A percentile compares a stretch with the other conserved stretches of the same genome.
phyloP scores from a whole-genome alignment of 2,888 invertebrate genomes.

The Perizoma flavofasciatum region DNA sequence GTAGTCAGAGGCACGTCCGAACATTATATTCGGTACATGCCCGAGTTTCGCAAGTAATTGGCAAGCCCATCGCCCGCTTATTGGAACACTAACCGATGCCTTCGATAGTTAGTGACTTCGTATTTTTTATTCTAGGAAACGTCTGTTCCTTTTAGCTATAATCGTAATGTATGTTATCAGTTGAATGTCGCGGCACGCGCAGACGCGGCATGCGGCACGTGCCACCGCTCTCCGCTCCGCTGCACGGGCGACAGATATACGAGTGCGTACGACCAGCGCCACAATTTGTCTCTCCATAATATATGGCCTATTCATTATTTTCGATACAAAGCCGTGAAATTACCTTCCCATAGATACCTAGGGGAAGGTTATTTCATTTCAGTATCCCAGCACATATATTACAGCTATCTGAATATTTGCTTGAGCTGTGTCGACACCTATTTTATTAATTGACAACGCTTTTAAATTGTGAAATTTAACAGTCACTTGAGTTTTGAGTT shows the following conservation, averaged over 20 bases:
- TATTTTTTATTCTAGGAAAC: too few species aligned
- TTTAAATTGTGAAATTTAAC: neutral
- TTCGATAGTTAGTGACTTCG: too few species aligned
- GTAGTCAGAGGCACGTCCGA: too few species aligned
- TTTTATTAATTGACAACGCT: slow-evolving; percentile 9
- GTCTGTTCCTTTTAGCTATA: too few species aligned
- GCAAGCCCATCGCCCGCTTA: too few species aligned
- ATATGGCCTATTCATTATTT: slow-evolving; percentile 31
- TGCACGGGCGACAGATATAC: slow-evolving; percentile 5
- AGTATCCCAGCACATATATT: slow-evolving; percentile 10
- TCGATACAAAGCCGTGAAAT: slow-evolving; percentile 23
- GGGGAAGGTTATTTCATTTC: too few species aligned
- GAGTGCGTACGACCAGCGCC: slow-evolving; percentile 6
- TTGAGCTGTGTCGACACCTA: slow-evolving; percentile 17
- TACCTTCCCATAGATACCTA: slow-evolving; percentile 14
- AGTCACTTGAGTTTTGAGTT: too few species aligned
- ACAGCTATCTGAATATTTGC: slow-evolving; percentile 23
- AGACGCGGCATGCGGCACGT: too few species aligned
- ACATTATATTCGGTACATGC: too few species aligned
- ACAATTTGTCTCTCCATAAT: slow-evolving; percentile 21
- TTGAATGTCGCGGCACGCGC: neutral
- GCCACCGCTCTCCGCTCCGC: neutral
- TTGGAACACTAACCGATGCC: too few species aligned
- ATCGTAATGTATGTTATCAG: too few species aligned
- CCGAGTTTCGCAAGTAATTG: too few species aligned